Conservation (phyloP, 2,797 vertebrate genomes). For the Bovichtus variegatus region DNA sequence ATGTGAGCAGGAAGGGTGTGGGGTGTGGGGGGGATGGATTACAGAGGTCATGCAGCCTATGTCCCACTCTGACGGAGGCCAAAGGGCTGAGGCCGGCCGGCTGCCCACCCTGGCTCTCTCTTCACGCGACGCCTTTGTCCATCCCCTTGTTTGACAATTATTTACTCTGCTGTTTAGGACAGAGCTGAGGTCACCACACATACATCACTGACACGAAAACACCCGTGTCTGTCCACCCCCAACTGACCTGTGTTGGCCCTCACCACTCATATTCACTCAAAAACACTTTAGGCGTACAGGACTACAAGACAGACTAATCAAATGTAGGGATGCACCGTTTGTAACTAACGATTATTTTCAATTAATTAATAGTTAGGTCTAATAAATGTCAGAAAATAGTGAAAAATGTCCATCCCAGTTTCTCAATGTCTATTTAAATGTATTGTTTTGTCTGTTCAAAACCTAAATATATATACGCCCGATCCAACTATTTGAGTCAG, state of each 20-base stretch:
- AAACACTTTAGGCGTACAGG: conserved; percentile 17
- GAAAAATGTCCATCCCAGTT: too few species aligned
- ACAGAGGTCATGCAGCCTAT: conserved; percentile 75
- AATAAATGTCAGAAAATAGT: too few species aligned
- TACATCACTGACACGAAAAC: conserved; percentile 77
- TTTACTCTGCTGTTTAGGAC: conserved; percentile 84
- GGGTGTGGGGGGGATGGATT: conserved; percentile 53
- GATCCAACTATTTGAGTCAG: too few species aligned
- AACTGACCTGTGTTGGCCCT: conserved; percentile 46
- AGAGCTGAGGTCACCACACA: conserved; percentile 75
- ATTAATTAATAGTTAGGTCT: too few species aligned
- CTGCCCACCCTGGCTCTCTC: conserved; percentile 69
- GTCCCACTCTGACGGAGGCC: conserved; percentile 59
- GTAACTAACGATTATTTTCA: too few species aligned
- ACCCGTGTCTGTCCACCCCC: conserved; percentile 56
- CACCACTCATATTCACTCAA: conserved; percentile 20
- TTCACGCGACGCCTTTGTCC: conserved; percentile 84
- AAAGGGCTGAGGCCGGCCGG: conserved; percentile 54
- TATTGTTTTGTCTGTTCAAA: too few species aligned
- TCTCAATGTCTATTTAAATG: too few species aligned
- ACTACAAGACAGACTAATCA: conserved; percentile 12
- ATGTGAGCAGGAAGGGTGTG: conserved; percentile 40
- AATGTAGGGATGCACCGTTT: too few species aligned
- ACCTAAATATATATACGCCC: too few species aligned
- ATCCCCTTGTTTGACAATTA: conserved; percentile 85